Evolutionary conservation across 1,140 invertebrate genomes (phyloP), one percentile per base, ranked within the genome.

Genomic region (Drosophila murphyi): DNA sequence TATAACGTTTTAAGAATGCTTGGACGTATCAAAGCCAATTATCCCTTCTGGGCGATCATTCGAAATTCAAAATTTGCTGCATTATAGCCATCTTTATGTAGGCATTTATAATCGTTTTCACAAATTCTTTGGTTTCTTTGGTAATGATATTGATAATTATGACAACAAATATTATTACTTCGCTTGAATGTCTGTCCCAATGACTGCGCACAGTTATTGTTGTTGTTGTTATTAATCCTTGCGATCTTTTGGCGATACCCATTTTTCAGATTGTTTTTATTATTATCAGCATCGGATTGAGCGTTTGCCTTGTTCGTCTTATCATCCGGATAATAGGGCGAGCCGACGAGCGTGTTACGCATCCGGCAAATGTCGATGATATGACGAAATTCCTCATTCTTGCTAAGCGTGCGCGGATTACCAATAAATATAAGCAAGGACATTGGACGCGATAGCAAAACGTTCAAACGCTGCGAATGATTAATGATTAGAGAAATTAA

Each of bases 401-500:
- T 57, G 50, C 78, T 86, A 10, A 92, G 75, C 3, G 91, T 92
- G 3, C 70, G 74, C 0, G 97, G 96, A 93, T 97, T 96, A 32
- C 97, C 97, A 70, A 98, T 93, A 45, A 98, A 93, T 41, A 98
- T 95, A 0, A 98, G 90, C 60, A 98, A 93, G 2, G 95, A 93
- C 91, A 96, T 95, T 0, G 97, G 96, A 51, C 97, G 93, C 5
- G 97, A 97, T 4, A 98, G 87, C 3, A 96, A 94, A 0, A 98
- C 97, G 93, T 98, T 98, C 76, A 97, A 95, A 69, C 97, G 93
- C 94, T 96, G 92, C 50, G 76, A 60, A 50, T 20, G 20, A 20
- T 20, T 20, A 20, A 20, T 20, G 28, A 61, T 59, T 52, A 41
- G 4, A 52, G 34, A 34, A 1, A 51, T 7, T 10, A 0, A 4